A percentile compares a stretch with the other conserved stretches of the same genome.
phyloP scores from a whole-genome alignment of 2,797 vertebrate genomes.

The Phataginus tetradactyla region DNA sequence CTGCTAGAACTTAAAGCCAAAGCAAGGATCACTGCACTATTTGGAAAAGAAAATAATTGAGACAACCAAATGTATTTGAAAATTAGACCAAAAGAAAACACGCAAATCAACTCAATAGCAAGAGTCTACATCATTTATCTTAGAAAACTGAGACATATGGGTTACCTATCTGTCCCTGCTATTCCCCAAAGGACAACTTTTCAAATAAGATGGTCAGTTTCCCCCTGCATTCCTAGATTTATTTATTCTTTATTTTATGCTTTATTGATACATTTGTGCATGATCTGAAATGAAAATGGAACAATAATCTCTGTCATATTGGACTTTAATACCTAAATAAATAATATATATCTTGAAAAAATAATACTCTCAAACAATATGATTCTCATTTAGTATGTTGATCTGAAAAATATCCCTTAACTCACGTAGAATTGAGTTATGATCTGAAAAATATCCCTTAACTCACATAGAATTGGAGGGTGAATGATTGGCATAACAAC shows the following conservation, averaged over 20 bases:
- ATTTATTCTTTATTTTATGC: neutral
- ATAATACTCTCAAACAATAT: neutral
- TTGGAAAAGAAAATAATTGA: neutral
- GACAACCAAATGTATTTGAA: neutral
- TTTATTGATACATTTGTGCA: neutral
- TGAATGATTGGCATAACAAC: constrained; percentile 25
- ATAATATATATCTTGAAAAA: neutral
- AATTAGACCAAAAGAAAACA: neutral
- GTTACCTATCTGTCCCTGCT: neutral
- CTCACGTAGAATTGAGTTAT: neutral
- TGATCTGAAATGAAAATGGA: neutral
- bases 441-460: constrained; percentile 3
- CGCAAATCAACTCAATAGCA: neutral
- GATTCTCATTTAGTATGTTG: neutral
- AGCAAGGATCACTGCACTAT: neutral
- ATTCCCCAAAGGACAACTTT: neutral
- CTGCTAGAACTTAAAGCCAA: neutral
- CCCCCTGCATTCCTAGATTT: neutral
- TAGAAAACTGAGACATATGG: neutral
- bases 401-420: neutral
- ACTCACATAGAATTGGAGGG: neutral
- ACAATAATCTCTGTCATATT: neutral
- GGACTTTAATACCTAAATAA: neutral
- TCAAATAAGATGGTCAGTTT: neutral
- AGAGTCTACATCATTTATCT: neutral